Evolutionary conservation across 2,797 vertebrate genomes (phyloP).

Genomic region (Thaleichthys pacificus): DNA sequence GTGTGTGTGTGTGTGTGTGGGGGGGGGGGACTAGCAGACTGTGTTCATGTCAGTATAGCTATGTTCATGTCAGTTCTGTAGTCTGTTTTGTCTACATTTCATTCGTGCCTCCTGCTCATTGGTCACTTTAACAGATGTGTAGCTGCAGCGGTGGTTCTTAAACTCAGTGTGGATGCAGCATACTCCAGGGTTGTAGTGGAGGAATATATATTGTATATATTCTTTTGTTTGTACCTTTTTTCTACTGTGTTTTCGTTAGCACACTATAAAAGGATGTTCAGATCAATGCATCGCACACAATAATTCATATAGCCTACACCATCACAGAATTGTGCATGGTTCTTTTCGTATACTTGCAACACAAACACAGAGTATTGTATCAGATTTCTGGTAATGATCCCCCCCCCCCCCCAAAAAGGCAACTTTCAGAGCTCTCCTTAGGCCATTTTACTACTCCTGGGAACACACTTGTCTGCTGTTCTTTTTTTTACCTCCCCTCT

Average conservation of each 20-base stretch:
- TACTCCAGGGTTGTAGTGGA: too few species aligned
- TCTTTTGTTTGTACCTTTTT: too few species aligned
- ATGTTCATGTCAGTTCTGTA: too few species aligned
- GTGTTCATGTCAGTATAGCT: too few species aligned
- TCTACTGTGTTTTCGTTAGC: neutral
- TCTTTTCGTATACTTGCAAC: neutral
- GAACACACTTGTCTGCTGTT: constrained; percentile 30
- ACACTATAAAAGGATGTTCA: neutral
- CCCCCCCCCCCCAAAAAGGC: neutral
- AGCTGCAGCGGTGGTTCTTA: too few species aligned
- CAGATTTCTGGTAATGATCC: constrained; percentile 51
- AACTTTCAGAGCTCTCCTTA: constrained; percentile 34
- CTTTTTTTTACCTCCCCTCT: constrained; percentile 6
- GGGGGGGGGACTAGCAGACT: neutral
- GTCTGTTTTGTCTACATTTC: too few species aligned
- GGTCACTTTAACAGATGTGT: too few species aligned
- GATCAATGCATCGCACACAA: constrained; percentile 21
- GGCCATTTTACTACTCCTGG: constrained; percentile 56
- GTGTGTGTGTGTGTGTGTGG: constrained; percentile 1
- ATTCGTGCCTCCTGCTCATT: too few species aligned
- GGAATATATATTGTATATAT: too few species aligned
- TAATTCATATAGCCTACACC: constrained; percentile 34
- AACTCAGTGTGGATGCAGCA: too few species aligned
- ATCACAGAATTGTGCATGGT: constrained; percentile 2
- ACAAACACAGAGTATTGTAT: constrained; percentile 35